phyloP scores from a whole-genome alignment of 2,113 vertebrate species.

The Chloebia gouldiae region DNA sequence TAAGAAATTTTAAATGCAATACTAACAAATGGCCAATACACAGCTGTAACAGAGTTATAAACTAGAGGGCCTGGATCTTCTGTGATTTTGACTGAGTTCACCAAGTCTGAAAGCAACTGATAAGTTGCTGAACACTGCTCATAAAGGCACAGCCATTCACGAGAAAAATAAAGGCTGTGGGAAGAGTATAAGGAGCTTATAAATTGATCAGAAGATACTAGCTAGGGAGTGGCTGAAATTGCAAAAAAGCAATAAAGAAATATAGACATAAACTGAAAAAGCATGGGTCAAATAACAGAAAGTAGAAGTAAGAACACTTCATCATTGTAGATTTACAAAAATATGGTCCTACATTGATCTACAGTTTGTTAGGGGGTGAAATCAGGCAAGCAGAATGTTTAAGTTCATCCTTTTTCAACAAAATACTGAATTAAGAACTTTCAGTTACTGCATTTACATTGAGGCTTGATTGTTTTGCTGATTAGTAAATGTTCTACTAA shows the following conservation, averaged over 20 bases:
- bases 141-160: not conserved
- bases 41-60: not conserved
- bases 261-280: not conserved
- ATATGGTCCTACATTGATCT: not conserved
- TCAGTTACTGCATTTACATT: not conserved
- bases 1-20: not conserved
- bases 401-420: not conserved
- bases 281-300: not conserved
- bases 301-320: not conserved
- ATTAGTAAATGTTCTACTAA: not conserved
- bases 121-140: not conserved
- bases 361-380: not conserved
- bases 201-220: not conserved
- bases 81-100: conserved; percentile 11
- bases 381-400: not conserved
- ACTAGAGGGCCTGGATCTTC: not conserved
- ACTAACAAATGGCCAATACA: not conserved
- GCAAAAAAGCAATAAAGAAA: not conserved
- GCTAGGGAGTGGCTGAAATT: not conserved
- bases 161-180: not conserved
- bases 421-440: not conserved
- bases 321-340: not conserved
- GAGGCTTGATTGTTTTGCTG: not conserved
- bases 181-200: not conserved
- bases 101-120: not conserved